These are phyloP conservation scores for Theonella swinhoei DNA, from an alignment of 37 sponge, comb jelly and placozoan species.

Conservation along the genomic window DNA sequence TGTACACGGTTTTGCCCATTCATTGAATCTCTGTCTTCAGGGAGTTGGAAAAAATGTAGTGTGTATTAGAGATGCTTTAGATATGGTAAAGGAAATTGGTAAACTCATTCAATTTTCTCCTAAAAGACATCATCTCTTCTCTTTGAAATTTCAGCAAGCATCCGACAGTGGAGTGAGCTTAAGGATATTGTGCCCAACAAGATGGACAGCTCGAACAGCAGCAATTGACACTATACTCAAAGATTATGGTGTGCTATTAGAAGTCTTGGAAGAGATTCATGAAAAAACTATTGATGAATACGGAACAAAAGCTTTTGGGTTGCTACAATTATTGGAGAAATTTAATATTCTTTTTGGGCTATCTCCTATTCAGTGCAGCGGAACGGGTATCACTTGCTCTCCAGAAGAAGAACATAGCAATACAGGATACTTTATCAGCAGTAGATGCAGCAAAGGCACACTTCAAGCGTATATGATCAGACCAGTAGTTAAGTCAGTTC, in stretches of 20 bases:
- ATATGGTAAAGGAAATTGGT: constrained; percentile 54
- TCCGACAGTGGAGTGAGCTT: background rate
- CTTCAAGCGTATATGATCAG: constrained; percentile 24
- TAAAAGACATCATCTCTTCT: constrained; percentile 45
- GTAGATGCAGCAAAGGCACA: constrained; percentile 23
- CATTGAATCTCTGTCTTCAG: constrained; percentile 64
- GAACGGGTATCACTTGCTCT: constrained; percentile 57
- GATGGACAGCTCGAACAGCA: constrained; percentile 60
- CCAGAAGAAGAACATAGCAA: constrained; percentile 49
- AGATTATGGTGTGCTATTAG: constrained; percentile 35
- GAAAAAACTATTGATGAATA: constrained; percentile 35
- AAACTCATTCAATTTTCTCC: constrained; percentile 58
- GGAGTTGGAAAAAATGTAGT: constrained; percentile 46
- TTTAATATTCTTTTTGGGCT: constrained; percentile 51
- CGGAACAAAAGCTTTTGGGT: constrained; percentile 50
- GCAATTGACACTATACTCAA: constrained; percentile 47
- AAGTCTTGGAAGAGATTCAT: constrained; percentile 41
- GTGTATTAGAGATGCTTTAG: constrained; percentile 44
- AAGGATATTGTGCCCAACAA: constrained; percentile 53
- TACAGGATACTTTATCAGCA: constrained; percentile 40
- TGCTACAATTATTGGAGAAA: constrained; percentile 25
- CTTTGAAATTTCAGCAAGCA: constrained; percentile 23
- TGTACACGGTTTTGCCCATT: constrained; percentile 75
- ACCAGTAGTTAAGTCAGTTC: constrained; percentile 11
- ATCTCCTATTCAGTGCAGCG: constrained; percentile 46